Percentiles rank a stretch among this genome's conserved stretches.
Conservation (phyloP, 2,113 vertebrate genomes). For the Triplophysa rosa region DNA sequence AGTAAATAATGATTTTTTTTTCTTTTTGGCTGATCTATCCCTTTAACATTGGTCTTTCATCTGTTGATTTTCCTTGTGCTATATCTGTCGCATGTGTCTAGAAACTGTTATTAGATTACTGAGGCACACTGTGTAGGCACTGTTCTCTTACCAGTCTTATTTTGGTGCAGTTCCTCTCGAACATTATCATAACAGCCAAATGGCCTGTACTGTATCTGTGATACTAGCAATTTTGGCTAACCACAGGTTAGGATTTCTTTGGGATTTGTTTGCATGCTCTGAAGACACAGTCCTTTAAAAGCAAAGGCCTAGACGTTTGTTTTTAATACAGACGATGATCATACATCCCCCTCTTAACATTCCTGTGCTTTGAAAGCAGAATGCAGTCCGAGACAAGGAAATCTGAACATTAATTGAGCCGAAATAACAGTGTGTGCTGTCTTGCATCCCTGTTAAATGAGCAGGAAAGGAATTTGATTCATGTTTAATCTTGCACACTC, state of each 20-base stretch:
- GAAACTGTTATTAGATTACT: constrained; percentile 48
- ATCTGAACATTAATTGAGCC: constrained; percentile 48
- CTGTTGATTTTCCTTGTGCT: constrained; percentile 7
- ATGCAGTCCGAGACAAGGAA: constrained; percentile 10
- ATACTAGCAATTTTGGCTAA: constrained; percentile 26
- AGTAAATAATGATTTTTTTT: too few species aligned
- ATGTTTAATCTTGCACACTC: constrained; percentile 65
- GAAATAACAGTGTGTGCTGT: constrained; percentile 39
- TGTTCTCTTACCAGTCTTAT: constrained; percentile 16
- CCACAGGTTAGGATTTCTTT: constrained; percentile 1
- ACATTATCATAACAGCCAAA: background rate
- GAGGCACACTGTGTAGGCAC: constrained; percentile 16
- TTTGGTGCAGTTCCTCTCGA: constrained; percentile 8
- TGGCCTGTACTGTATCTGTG: background rate
- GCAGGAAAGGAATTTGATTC: constrained; percentile 57
- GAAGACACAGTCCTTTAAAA: background rate
- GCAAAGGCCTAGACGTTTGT: background rate
- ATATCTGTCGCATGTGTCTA: constrained; percentile 28
- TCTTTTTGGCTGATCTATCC: too few species aligned
- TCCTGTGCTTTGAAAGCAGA: background rate
- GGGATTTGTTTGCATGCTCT: background rate
- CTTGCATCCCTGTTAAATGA: constrained; percentile 47
- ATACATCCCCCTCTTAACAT: background rate
- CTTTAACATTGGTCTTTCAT: background rate
- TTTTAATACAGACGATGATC: background rate